Conservation (phyloP, 2,888 invertebrate species). For the Acrocyrtus sp. region DNA sequence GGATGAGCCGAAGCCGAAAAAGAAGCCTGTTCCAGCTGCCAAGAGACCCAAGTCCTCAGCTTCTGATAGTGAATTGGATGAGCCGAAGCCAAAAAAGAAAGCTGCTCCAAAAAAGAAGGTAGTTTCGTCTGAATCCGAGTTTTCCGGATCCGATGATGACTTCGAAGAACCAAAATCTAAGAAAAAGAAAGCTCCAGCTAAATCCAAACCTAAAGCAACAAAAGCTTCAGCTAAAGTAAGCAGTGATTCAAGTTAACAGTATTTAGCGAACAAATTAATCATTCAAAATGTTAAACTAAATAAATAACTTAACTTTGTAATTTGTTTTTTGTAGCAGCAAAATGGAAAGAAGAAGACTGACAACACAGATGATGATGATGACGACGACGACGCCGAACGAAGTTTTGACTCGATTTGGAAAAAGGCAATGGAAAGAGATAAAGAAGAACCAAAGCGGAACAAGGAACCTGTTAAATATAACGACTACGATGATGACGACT, state of each 20-base stretch:
- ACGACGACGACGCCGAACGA: neutral
- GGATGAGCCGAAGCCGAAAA: neutral
- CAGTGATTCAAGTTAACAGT: too few relatives aligned
- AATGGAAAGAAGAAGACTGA: constrained; percentile 35
- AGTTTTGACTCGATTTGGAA: constrained; percentile 35
- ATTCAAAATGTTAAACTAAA: too few relatives aligned
- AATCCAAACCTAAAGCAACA: constrained; percentile 6
- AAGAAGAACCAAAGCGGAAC: constrained; percentile 18
- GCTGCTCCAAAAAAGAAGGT: neutral
- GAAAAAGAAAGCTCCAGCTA: constrained; percentile 23
- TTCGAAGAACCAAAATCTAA: constrained; percentile 16
- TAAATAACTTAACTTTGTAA: neutral
- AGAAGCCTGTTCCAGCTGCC: neutral
- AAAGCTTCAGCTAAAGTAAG: constrained; percentile 1
- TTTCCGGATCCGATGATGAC: constrained; percentile 15
- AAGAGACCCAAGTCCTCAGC: neutral
- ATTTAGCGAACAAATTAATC: too few relatives aligned
- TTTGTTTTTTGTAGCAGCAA: constrained; percentile 18
- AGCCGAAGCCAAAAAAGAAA: constrained; percentile 20
- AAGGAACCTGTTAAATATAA: constrained; percentile 47
- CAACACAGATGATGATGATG: constrained; percentile 11
- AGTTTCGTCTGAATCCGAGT: neutral
- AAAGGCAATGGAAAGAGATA: constrained; percentile 22
- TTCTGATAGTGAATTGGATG: constrained; percentile 4
- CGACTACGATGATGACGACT: constrained; percentile 50